phyloP scores from a whole-genome alignment of 2,797 vertebrate genomes.

The Semaprochilodus insignis region DNA sequence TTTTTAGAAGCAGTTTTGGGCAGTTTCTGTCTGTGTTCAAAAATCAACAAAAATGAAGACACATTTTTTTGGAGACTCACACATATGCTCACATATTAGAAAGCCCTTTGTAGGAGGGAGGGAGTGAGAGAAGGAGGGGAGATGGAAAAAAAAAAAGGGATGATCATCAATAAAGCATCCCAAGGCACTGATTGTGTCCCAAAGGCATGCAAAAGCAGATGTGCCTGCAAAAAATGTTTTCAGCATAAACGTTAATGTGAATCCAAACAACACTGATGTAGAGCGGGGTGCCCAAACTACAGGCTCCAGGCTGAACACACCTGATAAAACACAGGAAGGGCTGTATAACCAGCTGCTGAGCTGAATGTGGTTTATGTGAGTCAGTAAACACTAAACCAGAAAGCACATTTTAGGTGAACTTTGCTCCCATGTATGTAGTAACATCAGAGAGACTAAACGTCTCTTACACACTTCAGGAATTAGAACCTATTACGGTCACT shows the following conservation, averaged over 20 bases:
- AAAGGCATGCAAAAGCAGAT: background rate
- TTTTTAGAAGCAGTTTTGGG: no score
- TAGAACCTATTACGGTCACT: no score
- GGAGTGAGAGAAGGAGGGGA: no score
- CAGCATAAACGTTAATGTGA: background rate
- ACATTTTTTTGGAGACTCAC: no score
- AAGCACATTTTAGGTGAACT: background rate
- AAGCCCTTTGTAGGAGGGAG: no score
- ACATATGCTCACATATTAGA: no score
- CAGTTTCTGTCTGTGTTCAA: no score
- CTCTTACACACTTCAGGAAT: no score
- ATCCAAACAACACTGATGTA: background rate
- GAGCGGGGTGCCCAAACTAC: background rate
- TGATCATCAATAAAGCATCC: background rate
- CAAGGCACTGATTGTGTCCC: background rate
- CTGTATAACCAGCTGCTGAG: background rate
- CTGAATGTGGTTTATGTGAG: background rate
- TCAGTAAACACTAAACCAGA: background rate
- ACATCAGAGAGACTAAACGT: background rate
- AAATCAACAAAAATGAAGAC: no score
- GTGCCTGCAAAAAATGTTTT: background rate
- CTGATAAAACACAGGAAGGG: constrained; percentile 3
- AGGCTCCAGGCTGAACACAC: background rate
- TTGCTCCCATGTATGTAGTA: no score
- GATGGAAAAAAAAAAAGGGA: background rate